phyloP scores from a whole-genome alignment of 2,797 vertebrate species.

The Neosilurus hyrtlii region DNA sequence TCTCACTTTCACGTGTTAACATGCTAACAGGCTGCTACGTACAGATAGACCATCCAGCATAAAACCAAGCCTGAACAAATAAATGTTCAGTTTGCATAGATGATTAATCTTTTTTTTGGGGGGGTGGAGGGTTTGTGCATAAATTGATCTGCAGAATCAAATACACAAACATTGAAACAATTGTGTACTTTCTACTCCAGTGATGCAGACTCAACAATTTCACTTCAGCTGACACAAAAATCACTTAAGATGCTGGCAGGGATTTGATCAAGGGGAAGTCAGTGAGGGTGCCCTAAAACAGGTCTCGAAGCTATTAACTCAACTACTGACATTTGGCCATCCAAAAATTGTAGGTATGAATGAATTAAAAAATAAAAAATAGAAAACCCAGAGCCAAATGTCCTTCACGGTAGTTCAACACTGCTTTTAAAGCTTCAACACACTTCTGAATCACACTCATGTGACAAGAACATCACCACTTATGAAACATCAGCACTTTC shows the following conservation, averaged over 20 bases:
- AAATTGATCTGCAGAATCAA: neutral
- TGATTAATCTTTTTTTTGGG: neutral
- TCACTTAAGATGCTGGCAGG: neutral
- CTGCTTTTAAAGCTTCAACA: neutral
- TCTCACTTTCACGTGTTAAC: neutral
- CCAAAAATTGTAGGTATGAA: neutral
- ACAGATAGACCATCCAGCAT: neutral
- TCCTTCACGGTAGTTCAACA: neutral
- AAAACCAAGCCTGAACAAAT: neutral
- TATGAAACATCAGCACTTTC: slow-evolving; percentile 3
- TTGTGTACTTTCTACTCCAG: neutral
- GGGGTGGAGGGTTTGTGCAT: no score
- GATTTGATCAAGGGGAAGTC: neutral
- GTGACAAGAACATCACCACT: neutral
- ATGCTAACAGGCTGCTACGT: neutral
- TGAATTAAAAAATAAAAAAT: neutral
- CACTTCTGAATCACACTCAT: neutral
- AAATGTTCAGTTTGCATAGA: neutral
- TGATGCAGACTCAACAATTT: neutral
- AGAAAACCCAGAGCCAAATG: no score
- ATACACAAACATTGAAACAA: neutral
- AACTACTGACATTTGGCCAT: neutral
- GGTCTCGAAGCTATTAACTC: neutral
- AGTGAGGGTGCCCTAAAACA: neutral
- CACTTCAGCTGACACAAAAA: neutral